Base-by-base conservation (phyloP, 2,797 vertebrate species). In the Sarcoramphus papa region DNA sequence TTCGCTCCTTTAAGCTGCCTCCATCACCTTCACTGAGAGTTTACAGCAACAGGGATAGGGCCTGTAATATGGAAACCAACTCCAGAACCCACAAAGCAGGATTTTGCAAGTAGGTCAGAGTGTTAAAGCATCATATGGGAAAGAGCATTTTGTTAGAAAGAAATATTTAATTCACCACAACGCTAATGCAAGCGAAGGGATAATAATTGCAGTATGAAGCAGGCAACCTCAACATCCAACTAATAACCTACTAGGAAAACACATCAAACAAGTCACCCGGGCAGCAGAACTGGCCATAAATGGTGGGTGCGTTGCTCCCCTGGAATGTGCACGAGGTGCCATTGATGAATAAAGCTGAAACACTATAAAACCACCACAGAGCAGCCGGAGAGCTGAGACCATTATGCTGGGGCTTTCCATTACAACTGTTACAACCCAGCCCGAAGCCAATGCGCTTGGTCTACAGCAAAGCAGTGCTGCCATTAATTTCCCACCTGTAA, bases 181-280 rank as follows among this genome's bases (percentile, higher is more conserved):
- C 0, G 18, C 16, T 63, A 73, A 37, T 1, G 1, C 31, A 48
- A 51, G 50, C 0, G 0, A 50, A 22, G 25, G n/a, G 37, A 22
- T 85, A 60, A 47, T 21, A 63, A 72, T 63, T 53, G 21, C 28
- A 28, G 30, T 3, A 33, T 2, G 19, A 63, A 41, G 40, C 33
- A 50, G 14, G 45, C 45, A 50, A 50, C 37, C 45, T 88, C 60
- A 73, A 43, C 15, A 47, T 73, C 59, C 2, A 7, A 53, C 54
- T 63, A 63, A 72, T 28, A 51, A 78, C 25, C 21, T 57, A 21
- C 53, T 62, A 43, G 10, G 47, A 76, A 85, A 80, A 77, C 33
- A 37, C 31, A 68, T 53, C 76, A 70, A 56, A 70, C 33, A 41
- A 80, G 22, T 67, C 54, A 84, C 21, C 12, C 4, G 0, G 54